These are phyloP conservation scores for Xerus inauris DNA, from an alignment of 2,113 vertebrate genomes.

Conservation along the genomic window DNA sequence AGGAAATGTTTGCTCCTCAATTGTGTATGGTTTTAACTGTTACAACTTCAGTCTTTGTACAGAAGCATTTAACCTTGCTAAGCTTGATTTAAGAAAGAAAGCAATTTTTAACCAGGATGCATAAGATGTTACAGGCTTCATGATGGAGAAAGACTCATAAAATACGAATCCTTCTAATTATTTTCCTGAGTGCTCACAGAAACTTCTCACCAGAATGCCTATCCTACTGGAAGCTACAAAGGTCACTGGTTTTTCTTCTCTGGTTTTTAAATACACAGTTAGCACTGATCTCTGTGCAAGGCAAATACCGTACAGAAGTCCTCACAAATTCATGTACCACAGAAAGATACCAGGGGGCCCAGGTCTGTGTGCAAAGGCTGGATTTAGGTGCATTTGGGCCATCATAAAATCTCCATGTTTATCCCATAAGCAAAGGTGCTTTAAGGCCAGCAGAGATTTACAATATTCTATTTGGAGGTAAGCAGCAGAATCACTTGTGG, in stretches of 20 bases:
- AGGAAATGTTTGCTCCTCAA: background rate
- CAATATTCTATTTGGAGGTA: background rate
- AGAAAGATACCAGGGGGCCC: background rate
- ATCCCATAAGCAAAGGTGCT: background rate
- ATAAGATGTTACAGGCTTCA: background rate
- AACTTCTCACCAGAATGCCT: background rate
- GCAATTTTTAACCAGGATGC: background rate
- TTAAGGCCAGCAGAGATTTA: background rate
- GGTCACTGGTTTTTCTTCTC: background rate
- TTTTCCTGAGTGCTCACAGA: background rate
- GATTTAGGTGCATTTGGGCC: background rate
- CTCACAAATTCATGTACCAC: background rate
- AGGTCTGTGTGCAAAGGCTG: background rate
- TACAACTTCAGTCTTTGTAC: background rate
- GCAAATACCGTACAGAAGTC: background rate
- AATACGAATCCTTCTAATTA: background rate
- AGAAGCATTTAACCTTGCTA: background rate
- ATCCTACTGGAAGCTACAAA: background rate
- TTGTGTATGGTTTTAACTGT: background rate
- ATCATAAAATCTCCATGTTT: background rate
- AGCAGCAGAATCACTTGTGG: background rate
- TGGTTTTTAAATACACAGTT: background rate
- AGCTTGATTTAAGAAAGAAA: background rate
- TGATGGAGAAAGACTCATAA: background rate
- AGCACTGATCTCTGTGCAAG: background rate